Evolutionary conservation across 2,888 invertebrate genomes (phyloP).

Genomic region (Pachymerium ferrugineum): DNA sequence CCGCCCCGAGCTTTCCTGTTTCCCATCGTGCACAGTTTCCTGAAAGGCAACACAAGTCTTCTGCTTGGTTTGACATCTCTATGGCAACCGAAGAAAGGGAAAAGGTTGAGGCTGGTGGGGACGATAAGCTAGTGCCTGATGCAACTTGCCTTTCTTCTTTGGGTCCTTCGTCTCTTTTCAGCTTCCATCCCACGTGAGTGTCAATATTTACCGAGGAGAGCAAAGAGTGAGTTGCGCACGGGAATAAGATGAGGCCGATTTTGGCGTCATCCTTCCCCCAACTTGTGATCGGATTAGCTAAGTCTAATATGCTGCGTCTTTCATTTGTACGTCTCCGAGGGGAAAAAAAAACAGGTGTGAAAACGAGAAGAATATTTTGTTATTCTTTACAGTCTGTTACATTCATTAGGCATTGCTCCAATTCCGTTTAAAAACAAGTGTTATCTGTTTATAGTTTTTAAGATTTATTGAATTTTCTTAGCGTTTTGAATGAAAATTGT

Average conservation of each 20-base stretch:
- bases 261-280: conserved; percentile 5
- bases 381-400: not conserved
- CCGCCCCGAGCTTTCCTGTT: not conserved
- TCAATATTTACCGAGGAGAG: conserved; percentile 29
- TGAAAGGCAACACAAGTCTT: not conserved
- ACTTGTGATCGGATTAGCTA: conserved; percentile 5
- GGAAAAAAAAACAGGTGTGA: conserved; percentile 9
- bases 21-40: not conserved
- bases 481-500: no score
- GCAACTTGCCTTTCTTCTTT: conserved; percentile 11
- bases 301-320: not conserved
- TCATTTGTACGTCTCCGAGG: not conserved
- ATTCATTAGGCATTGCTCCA: not conserved
- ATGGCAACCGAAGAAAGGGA: conserved; percentile 17
- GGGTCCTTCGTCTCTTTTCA: not conserved
- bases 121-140: not conserved
- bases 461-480: no score
- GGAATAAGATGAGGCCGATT: conserved; percentile 23
- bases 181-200: conserved; percentile 19
- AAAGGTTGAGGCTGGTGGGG: not conserved
- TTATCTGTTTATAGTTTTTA: not conserved
- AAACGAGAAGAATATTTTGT: conserved; percentile 11
- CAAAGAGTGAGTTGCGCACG: not conserved
- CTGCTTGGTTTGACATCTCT: conserved; percentile 11
- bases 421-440: not conserved